Evolutionary conservation across 2,797 vertebrate genomes (phyloP).

Genomic region (Tamandua tetradactyla): DNA sequence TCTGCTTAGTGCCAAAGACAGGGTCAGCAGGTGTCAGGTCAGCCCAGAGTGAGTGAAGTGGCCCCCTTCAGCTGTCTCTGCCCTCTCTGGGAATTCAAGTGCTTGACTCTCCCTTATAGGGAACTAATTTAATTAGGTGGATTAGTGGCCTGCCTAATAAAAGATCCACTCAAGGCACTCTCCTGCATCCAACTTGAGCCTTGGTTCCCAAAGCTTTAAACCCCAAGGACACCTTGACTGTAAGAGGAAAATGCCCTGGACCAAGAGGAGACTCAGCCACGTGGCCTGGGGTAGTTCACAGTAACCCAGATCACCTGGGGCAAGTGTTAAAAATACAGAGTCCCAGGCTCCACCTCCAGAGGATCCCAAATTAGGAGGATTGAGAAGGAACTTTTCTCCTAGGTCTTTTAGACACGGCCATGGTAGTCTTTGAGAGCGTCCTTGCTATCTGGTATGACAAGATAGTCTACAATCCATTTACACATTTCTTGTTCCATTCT

Average conservation of each 20-base stretch:
- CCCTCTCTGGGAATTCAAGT: background rate
- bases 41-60: background rate
- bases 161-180: background rate
- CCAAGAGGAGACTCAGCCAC: background rate
- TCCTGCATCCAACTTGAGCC: background rate
- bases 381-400: background rate
- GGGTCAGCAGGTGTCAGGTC: background rate
- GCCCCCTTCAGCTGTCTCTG: background rate
- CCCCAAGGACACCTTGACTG: background rate
- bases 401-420: background rate
- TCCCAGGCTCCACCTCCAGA: background rate
- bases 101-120: background rate
- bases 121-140: slow-evolving; percentile 30
- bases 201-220: background rate
- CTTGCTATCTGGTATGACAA: background rate
- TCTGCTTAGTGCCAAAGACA: background rate
- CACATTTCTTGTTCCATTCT: background rate
- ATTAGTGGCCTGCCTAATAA: background rate
- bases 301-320: background rate
- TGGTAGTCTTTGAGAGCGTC: background rate
- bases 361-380: background rate
- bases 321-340: background rate
- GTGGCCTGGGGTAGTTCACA: background rate
- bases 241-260: background rate
- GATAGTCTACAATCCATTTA: background rate